Base-by-base conservation (phyloP, 2,797 vertebrate genomes). In the Pterois miles region DNA sequence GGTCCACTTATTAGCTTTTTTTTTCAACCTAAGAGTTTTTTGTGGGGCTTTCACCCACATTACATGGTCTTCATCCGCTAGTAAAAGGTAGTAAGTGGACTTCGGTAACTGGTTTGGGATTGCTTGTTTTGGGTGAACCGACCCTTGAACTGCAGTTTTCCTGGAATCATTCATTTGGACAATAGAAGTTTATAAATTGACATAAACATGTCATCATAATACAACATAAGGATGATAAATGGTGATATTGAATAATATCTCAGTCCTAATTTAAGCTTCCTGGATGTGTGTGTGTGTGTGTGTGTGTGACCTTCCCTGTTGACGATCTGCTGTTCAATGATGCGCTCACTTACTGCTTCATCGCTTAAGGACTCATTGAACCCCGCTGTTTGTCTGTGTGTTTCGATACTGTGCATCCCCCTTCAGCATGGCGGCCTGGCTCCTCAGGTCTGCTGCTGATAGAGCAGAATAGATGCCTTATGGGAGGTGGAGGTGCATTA, bases 401-500 rank as follows among this genome's bases (percentile, higher is more conserved):
- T 87, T 40, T 58, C 66, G 12, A 33, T 62, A 25, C 48, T 16
- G 1, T 36, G 22, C 65, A 23, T 65, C 68, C 46, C 66, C 62
- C 52, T 58, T 18, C 43, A 46, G 43, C 20, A 1, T 36, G 67
- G 53, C 23, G 34, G 73, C 40, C 46, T 59, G 79, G 69, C 81
- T 90, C 79, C 79, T 71, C 74, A 23, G 71, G 71, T 80, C 78
- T 83, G 64, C 76, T 78, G 84, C 86, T 85, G 85, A 85, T 79
- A 8, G 74, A 85, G 89, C 80, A 84, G 65, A 83, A 75, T 80
- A 31, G 73, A 67, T 9, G 27, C 64, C 74, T 65, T 59, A 58
- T 70, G 31, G 77, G 74, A 46, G 65, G 73, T 71, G 80, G 86
- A 85, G 82, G 82, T 82, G 83, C 83, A 91, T 94, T 92, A 91